A percentile compares a stretch with the other conserved stretches of the same genome.
Conservation (phyloP, 2,888 invertebrate genomes). For the Polydrusus pterygomalis region DNA sequence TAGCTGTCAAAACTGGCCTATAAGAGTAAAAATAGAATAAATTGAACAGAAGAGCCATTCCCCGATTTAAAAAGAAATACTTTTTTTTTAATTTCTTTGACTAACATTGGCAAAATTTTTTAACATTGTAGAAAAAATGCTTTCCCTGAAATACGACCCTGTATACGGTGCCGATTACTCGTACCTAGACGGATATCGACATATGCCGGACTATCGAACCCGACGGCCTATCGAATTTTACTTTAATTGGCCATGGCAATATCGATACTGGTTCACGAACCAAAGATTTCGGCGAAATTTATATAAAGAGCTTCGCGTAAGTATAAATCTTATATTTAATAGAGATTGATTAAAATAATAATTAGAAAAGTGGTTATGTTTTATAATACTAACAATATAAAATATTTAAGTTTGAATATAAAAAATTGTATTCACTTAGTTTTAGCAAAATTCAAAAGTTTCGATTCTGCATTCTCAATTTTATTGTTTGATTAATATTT, state of each 20-base stretch:
- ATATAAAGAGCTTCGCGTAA: constrained; percentile 60
- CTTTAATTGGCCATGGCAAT: constrained; percentile 63
- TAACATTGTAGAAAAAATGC: constrained; percentile 60
- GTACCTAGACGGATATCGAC: constrained; percentile 55
- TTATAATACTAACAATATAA: no score
- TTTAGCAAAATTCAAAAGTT: no score
- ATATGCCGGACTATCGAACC: constrained; percentile 60
- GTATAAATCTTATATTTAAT: constrained; percentile 49
- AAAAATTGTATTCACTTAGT: no score
- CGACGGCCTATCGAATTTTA: constrained; percentile 61
- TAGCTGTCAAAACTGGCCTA: no score
- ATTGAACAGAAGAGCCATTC: no score
- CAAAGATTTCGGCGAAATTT: constrained; percentile 59
- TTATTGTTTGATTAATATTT: no score
- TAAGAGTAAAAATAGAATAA: no score
- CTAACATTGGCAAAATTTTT: constrained; percentile 19
- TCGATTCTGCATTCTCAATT: no score
- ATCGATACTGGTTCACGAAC: constrained; percentile 61
- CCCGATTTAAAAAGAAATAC: no score
- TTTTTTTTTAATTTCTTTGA: constrained; percentile 7
- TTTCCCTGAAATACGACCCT: constrained; percentile 62
- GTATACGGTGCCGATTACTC: constrained; percentile 61
- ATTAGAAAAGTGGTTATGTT: no score
- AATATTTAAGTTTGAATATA: no score
- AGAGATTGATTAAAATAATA: not conserved